A percentile compares a stretch with the other conserved stretches of the same genome.
Evolutionary conservation across 2,888 invertebrate genomes (phyloP).

Genomic region (Chrysina gloriosa): DNA sequence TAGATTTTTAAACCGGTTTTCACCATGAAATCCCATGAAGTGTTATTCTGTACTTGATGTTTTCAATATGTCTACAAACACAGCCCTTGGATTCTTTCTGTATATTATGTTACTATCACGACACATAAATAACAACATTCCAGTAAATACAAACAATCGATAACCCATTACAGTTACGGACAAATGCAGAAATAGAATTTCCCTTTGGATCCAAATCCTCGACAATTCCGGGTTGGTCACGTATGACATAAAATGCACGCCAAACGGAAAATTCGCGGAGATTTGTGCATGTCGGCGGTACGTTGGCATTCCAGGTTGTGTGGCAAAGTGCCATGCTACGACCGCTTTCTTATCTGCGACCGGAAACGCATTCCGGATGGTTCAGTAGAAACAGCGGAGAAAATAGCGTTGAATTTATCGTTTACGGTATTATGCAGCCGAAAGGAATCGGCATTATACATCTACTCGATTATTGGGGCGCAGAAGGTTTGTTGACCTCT

Average conservation of each 20-base stretch:
- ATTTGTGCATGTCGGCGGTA: slow-evolving; percentile 18
- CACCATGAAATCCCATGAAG: no score
- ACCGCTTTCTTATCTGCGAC: slow-evolving; percentile 5
- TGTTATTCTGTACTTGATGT: no score
- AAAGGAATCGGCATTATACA: slow-evolving; percentile 6
- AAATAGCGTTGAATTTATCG: slow-evolving; percentile 7
- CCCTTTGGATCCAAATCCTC: background rate
- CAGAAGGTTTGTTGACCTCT: slow-evolving; percentile 28
- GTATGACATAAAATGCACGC: slow-evolving; percentile 24
- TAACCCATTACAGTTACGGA: background rate
- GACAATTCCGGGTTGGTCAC: slow-evolving; percentile 2
- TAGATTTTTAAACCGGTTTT: no score
- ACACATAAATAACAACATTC: no score
- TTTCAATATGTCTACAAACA: no score
- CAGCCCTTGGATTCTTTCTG: background rate
- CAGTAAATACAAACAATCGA: background rate
- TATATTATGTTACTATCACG: background rate
- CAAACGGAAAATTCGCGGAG: background rate
- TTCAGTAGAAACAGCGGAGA: slow-evolving; percentile 2
- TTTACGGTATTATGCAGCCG: slow-evolving; percentile 18
- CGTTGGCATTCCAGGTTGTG: slow-evolving; percentile 8
- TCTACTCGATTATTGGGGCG: background rate
- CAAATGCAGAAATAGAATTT: background rate
- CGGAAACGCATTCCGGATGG: slow-evolving; percentile 28
- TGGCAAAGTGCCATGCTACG: background rate